Percentiles rank a stretch among this genome's conserved stretches.
These are phyloP conservation scores for Rousettus leschenaultii DNA, from an alignment of 2,113 vertebrate genomes.

Conservation along the genomic window DNA sequence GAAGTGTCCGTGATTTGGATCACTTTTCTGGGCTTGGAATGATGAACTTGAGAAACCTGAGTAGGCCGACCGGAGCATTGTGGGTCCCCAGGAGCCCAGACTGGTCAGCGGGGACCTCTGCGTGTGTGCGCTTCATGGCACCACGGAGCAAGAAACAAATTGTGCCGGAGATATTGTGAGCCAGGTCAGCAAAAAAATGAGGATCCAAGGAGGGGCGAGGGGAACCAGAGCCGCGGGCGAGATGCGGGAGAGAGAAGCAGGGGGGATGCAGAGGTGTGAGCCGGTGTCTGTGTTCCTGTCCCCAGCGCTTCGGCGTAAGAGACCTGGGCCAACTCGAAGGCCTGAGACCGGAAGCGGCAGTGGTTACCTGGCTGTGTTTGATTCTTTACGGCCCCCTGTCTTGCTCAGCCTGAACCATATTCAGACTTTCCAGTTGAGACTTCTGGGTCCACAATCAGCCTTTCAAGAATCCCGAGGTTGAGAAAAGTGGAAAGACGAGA, in stretches of 20 bases:
- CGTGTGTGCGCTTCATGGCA: not conserved
- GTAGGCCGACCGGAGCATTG: fast-evolving
- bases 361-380: not conserved
- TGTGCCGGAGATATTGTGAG: not conserved
- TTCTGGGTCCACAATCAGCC: not conserved
- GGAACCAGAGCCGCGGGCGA: not conserved
- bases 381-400: not conserved
- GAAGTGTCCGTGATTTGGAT: not conserved
- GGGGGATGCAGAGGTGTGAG: not conserved
- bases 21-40: not conserved
- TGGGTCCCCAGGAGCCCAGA: not conserved
- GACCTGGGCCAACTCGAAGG: not conserved
- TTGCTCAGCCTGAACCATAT: not conserved
- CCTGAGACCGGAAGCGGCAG: not conserved
- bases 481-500: not conserved
- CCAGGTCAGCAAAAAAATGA: not conserved
- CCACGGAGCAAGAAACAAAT: not conserved
- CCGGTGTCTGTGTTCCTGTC: fast-evolving
- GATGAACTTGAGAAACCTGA: not conserved
- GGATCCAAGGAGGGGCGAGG: not conserved
- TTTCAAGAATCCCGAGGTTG: not conserved
- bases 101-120: not conserved
- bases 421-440: not conserved
- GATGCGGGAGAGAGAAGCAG: too few relatives aligned
- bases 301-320: too few relatives aligned